Percentiles rank a stretch among this genome's conserved stretches.
Conservation (phyloP, 2,797 vertebrate genomes). For the Muscicapa striata region DNA sequence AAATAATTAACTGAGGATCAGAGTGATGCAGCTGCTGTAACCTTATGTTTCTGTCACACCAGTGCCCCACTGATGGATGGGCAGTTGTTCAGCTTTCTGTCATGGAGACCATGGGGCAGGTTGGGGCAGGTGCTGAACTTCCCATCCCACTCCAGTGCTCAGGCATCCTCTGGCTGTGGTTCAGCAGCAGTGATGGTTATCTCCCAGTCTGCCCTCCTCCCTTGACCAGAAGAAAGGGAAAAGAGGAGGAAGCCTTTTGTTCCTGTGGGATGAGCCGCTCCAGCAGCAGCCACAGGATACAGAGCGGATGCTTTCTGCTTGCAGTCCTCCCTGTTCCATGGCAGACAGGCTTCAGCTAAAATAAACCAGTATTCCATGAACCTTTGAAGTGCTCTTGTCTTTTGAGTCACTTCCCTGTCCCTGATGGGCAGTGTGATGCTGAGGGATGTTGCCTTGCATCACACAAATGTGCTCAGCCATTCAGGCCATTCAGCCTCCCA, state of each 20-base stretch:
- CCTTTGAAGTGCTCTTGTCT: background rate
- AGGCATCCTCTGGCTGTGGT: background rate
- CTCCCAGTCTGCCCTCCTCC: background rate
- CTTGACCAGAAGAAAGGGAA: background rate
- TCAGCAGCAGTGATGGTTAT: background rate
- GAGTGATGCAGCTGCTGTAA: background rate
- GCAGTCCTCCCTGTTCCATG: background rate
- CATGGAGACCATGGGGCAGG: fast-evolving
- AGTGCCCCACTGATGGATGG: background rate
- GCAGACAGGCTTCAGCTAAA: background rate
- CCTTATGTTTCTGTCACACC: background rate
- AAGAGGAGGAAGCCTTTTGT: background rate
- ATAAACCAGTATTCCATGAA: background rate
- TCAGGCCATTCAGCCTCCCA: background rate
- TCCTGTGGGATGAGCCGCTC: background rate
- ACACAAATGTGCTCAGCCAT: background rate
- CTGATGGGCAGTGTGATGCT: background rate
- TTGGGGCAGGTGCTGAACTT: fast-evolving
- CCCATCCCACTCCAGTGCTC: background rate
- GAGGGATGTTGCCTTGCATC: background rate
- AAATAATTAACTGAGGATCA: background rate
- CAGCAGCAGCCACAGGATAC: background rate
- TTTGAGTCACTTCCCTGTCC: constrained; percentile 23
- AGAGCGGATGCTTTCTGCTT: background rate
- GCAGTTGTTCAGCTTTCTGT: background rate